Base-by-base conservation (phyloP, 2,113 vertebrate genomes). In the Benitochromis conjunctus region DNA sequence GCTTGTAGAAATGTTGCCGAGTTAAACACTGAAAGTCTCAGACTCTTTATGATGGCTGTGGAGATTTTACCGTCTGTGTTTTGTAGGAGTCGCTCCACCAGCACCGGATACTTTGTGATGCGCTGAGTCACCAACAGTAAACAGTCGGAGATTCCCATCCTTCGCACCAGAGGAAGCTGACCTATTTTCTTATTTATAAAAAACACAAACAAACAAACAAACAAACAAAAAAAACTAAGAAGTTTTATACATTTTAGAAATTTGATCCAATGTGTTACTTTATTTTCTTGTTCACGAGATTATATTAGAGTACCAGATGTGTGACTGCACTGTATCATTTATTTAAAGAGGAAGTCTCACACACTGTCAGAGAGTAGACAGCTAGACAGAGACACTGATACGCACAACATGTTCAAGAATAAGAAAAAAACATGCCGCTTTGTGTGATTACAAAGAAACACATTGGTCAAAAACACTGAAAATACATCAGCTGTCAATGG, bases 81-180 rank as follows among this genome's bases (percentile, higher is more conserved):
- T 87, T 99, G 97, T 5, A 99, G 94, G 58, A 99, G 95, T 2
- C 98, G 95, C 43, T 99, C 98, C 93, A 99, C 93, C 91, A 99
- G 89, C 31, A 98, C 95, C 0, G 99, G 99, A 81, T 99, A 99
- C 29, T 99, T 99, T 79, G 97, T 99, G 87, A 99, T 97, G 79
- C 99, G 98, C 81, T 99, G 99, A 0, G 98, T 98, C 18, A 99
- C 97, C 51, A 99, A 92, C 1, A 99, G 95, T 66, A 99, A 97
- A n/a, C 98, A 98, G 76, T 99, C 99, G 14, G 97, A 97, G 14
- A 99, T 91, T 0, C 97, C 97, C 3, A 98, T 92, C 10, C 98
- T 92, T 80, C 97, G 94, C 84, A 99, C 97, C 0, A 99, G 94
- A 79, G 97, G 91, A 13, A 95, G 94, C 92, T 97, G 97, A 91